phyloP scores from a whole-genome alignment of 2,797 vertebrate species.

The Streptopelia turtur region DNA sequence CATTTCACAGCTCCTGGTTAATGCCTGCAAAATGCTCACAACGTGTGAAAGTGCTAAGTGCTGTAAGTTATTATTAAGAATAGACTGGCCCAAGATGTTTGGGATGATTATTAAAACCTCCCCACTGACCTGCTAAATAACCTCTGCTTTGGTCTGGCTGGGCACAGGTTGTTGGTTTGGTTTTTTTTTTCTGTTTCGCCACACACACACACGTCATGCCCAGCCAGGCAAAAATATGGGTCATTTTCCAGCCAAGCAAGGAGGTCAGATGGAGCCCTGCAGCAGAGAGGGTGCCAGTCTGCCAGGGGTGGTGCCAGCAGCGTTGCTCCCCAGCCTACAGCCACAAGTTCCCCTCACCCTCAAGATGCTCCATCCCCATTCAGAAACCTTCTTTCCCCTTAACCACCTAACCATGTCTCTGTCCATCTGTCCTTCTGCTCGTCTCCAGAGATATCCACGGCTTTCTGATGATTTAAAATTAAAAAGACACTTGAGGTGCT shows the following conservation, averaged over 20 bases:
- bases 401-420: rapidly evolving
- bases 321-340: background rate
- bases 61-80: background rate
- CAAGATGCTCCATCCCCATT: background rate
- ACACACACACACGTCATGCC: background rate
- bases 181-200: too few relatives aligned
- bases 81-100: background rate
- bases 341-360: background rate
- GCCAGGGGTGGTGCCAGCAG: background rate
- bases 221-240: background rate
- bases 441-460: background rate
- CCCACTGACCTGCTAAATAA: background rate
- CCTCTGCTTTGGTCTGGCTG: background rate
- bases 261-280: background rate
- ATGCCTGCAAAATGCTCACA: background rate
- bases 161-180: background rate
- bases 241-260: background rate
- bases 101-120: background rate
- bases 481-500: background rate
- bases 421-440: background rate
- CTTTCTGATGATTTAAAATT: background rate
- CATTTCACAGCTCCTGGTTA: background rate
- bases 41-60: background rate
- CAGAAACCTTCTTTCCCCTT: background rate
- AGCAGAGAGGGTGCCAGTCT: rapidly evolving